Evolutionary conservation across 2,113 vertebrate species (phyloP).

Genomic region (Dicaeum eximium): DNA sequence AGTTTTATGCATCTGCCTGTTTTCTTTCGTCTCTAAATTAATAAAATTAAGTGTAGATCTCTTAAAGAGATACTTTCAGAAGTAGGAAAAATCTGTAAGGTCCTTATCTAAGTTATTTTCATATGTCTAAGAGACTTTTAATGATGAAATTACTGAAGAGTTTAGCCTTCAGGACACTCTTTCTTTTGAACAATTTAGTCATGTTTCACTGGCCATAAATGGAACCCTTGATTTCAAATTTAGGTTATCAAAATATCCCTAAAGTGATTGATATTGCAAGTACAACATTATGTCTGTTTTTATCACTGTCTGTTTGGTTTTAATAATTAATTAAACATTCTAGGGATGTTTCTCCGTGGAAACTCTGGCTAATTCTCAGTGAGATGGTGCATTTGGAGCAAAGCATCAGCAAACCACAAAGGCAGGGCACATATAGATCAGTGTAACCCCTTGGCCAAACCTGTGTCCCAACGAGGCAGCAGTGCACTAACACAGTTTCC

Average conservation of each 20-base stretch:
- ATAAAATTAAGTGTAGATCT: constrained; percentile 30
- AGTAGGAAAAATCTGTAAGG: not conserved
- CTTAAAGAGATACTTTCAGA: constrained; percentile 6
- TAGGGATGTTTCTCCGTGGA: not conserved
- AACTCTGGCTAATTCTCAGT: not conserved
- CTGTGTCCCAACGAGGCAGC: accelerated
- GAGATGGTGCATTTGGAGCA: not conserved
- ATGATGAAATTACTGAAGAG: not conserved
- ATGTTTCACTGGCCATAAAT: not conserved
- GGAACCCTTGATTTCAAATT: not conserved
- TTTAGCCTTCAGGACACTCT: not conserved
- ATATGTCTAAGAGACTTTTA: not conserved
- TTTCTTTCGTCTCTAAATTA: constrained; percentile 59
- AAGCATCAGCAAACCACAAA: not conserved
- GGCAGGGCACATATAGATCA: not conserved
- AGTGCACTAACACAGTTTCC: not conserved
- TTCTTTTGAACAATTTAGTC: not conserved
- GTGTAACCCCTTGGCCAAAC: not conserved
- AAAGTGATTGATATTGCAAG: not conserved
- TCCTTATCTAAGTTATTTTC: not conserved
- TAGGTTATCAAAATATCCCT: not conserved
- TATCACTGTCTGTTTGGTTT: not conserved
- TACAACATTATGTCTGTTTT: not conserved
- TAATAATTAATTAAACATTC: too few species aligned
- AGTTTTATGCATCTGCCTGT: constrained; percentile 21